These are phyloP conservation scores for Maniola jurtina DNA, from an alignment of 1,140 invertebrate genomes.

Conservation along the genomic window DNA sequence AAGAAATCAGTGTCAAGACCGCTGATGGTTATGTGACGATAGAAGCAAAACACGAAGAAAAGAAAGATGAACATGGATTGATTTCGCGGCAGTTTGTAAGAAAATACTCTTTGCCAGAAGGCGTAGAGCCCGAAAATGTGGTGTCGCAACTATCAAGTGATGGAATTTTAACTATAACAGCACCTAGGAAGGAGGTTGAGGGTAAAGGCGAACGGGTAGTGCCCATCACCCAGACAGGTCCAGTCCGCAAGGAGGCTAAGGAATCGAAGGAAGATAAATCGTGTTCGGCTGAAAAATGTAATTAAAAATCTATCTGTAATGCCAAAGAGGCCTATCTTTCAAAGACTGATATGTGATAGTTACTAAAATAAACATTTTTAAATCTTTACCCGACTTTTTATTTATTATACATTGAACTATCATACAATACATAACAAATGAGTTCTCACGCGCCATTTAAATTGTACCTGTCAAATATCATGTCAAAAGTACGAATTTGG, in stretches of 20 bases:
- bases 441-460: no score
- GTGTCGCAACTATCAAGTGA: conserved; percentile 85
- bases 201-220: conserved; percentile 70
- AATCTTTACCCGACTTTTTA: no score
- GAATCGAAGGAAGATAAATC: conserved; percentile 25
- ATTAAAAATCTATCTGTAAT: background rate
- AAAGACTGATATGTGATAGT: no score
- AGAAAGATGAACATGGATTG: conserved; percentile 81
- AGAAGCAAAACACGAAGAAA: conserved; percentile 85
- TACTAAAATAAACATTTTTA: no score
- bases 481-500: no score
- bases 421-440: no score
- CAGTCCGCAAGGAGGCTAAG: conserved; percentile 51
- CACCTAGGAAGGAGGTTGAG: conserved; percentile 79
- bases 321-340: no score
- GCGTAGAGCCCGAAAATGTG: conserved; percentile 83
- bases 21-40: conserved; percentile 83
- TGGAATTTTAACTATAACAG: conserved; percentile 84
- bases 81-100: conserved; percentile 85
- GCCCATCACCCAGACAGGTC: conserved; percentile 62
- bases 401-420: no score
- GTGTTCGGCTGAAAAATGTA: conserved; percentile 23
- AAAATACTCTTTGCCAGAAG: conserved; percentile 82
- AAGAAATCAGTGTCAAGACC: conserved; percentile 88
- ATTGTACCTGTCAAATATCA: no score